Evolutionary conservation across 2,888 invertebrate genomes (phyloP).

Genomic region (Argyresthia goedartella): DNA sequence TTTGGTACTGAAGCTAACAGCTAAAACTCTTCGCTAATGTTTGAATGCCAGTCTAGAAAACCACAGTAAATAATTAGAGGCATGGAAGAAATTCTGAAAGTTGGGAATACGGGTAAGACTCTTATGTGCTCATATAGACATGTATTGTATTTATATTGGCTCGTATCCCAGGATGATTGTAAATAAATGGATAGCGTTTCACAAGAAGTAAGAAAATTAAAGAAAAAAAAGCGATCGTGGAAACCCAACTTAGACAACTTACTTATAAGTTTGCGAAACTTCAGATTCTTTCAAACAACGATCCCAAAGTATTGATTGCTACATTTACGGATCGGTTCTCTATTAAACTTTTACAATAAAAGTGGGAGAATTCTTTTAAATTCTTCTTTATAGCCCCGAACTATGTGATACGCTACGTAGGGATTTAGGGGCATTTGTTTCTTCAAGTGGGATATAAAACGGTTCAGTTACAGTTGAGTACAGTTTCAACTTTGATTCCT

Average conservation of each 20-base stretch:
- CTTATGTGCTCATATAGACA: too few species aligned
- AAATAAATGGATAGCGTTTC: not conserved
- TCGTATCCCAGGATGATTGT: not conserved
- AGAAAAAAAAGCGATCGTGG: not conserved
- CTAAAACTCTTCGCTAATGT: too few species aligned
- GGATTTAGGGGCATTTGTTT: too few species aligned
- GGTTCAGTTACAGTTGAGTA: too few species aligned
- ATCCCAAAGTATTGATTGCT: constrained; percentile 45
- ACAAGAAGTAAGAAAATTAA: not conserved
- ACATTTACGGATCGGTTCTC: constrained; percentile 40
- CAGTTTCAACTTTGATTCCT: too few species aligned
- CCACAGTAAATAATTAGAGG: not conserved
- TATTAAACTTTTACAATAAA: constrained; percentile 55
- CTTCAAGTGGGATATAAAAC: too few species aligned
- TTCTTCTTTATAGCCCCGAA: constrained; percentile 1
- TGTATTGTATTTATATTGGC: not conserved
- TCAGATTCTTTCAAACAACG: constrained; percentile 20
- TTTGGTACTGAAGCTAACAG: too few species aligned
- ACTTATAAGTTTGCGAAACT: constrained; percentile 11
- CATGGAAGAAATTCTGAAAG: not conserved
- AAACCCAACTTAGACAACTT: not conserved
- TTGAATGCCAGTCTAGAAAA: too few species aligned
- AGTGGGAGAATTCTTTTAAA: constrained; percentile 17
- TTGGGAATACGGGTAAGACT: not conserved
- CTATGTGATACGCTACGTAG: not conserved